Evolutionary conservation across 2,888 invertebrate species (phyloP).

Genomic region (Resseliella maxima): DNA sequence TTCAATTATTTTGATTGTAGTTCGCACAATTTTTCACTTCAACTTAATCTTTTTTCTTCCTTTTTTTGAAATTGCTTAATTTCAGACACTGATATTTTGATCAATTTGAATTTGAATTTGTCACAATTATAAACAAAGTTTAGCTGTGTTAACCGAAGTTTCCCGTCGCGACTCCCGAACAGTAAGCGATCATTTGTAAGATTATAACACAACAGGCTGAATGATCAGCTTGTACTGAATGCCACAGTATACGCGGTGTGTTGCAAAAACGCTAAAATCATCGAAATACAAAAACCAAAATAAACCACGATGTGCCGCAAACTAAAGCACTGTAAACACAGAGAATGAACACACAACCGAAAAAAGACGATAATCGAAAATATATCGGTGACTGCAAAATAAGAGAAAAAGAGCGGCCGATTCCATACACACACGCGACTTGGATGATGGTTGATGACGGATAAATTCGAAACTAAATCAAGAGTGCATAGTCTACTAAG

Average conservation of each 20-base stretch:
- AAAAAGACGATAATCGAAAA: conserved; percentile 40
- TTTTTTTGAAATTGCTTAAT: too few species aligned
- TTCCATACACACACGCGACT: conserved; percentile 34
- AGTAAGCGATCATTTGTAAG: background rate
- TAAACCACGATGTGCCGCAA: conserved; percentile 10
- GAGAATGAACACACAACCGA: conserved; percentile 3
- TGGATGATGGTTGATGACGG: conserved; percentile 55
- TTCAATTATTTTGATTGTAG: too few species aligned
- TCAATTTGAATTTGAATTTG: background rate
- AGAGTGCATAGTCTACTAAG: conserved; percentile 54
- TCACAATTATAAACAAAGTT: background rate
- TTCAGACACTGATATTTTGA: background rate
- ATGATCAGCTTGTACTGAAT: conserved; percentile 47
- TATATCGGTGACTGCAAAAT: conserved; percentile 38
- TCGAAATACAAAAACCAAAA: background rate
- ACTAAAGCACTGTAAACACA: background rate
- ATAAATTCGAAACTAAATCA: conserved; percentile 54
- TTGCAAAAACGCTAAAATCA: conserved; percentile 16
- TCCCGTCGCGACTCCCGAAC: background rate
- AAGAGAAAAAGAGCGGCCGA: background rate
- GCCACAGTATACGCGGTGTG: background rate
- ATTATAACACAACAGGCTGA: conserved; percentile 41
- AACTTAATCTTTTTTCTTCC: too few species aligned
- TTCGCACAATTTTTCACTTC: too few species aligned
- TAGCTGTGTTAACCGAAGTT: background rate